Percentiles rank a stretch among this genome's conserved stretches.
Conservation (phyloP, 2,113 vertebrate species). For the Melanocharis versteri region DNA sequence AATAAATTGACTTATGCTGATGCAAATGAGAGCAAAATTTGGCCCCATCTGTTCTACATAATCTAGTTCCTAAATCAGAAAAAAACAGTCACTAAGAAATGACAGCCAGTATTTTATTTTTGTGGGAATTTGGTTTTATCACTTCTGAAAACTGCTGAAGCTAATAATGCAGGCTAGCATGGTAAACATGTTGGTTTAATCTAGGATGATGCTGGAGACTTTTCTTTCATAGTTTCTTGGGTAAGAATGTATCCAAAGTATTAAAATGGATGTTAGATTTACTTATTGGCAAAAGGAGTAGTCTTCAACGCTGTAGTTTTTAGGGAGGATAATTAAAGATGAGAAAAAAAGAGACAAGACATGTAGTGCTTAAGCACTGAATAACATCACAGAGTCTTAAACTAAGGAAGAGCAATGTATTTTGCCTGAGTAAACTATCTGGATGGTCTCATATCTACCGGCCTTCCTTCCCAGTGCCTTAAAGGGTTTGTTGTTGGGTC, state of each 20-base stretch:
- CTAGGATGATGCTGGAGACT: background rate
- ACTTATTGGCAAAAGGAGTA: background rate
- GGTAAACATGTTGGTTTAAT: background rate
- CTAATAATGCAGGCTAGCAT: background rate
- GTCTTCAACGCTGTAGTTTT: background rate
- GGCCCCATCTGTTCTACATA: slow-evolving; percentile 31
- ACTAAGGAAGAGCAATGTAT: background rate
- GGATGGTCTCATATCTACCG: background rate
- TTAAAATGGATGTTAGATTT: background rate
- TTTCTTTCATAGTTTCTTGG: background rate
- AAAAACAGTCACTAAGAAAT: background rate
- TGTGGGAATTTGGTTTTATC: background rate
- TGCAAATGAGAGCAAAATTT: slow-evolving; percentile 45
- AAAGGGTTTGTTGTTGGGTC: background rate
- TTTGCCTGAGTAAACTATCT: background rate
- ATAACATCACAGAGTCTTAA: background rate
- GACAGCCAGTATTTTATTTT: background rate
- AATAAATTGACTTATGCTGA: slow-evolving; percentile 1
- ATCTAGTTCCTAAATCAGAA: slow-evolving; percentile 5
- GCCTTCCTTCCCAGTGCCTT: background rate
- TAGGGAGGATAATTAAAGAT: background rate
- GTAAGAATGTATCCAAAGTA: background rate
- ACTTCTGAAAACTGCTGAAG: background rate
- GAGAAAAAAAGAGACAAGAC: background rate
- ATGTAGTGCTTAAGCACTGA: background rate